A percentile compares a stretch with the other conserved stretches of the same genome.
phyloP scores from a whole-genome alignment of 2,113 vertebrate species.

The Oreamnos americanus region DNA sequence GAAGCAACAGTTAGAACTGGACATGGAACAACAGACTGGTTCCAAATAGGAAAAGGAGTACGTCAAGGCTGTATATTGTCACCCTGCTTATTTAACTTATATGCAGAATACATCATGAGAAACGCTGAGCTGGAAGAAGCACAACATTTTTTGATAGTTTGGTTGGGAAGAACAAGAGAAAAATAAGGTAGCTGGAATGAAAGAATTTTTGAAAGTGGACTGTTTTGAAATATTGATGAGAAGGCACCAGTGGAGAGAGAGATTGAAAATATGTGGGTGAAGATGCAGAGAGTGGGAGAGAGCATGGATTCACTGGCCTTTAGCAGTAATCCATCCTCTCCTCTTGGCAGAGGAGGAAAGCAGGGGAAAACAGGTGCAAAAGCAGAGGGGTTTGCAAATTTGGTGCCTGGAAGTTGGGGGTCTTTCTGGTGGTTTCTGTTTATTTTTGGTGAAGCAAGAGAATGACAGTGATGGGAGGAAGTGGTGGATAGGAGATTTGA shows the following conservation, averaged over 20 bases:
- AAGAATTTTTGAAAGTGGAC: neutral
- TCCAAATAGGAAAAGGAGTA: too few relatives aligned
- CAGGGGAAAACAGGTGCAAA: neutral
- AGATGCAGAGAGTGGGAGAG: neutral
- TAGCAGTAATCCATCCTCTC: neutral
- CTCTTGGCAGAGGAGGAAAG: neutral
- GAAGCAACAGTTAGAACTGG: too few relatives aligned
- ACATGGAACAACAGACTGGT: too few relatives aligned
- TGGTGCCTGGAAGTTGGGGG: neutral
- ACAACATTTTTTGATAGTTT: neutral
- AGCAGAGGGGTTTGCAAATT: neutral
- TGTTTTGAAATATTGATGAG: conserved; percentile 10
- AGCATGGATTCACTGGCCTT: neutral
- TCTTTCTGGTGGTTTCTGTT: neutral
- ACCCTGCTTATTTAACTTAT: too few relatives aligned
- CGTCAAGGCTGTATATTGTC: too few relatives aligned
- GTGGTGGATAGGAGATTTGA: neutral
- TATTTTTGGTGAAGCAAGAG: neutral
- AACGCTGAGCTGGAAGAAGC: too few relatives aligned
- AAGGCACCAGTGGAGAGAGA: neutral
- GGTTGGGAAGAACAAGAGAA: neutral
- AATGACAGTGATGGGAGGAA: neutral
- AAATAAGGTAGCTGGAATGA: neutral
- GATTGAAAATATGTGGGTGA: neutral
- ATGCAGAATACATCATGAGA: too few relatives aligned